These are phyloP conservation scores for Notodonta ziczac DNA, from an alignment of 2,888 invertebrate genomes.

Conservation along the genomic window DNA sequence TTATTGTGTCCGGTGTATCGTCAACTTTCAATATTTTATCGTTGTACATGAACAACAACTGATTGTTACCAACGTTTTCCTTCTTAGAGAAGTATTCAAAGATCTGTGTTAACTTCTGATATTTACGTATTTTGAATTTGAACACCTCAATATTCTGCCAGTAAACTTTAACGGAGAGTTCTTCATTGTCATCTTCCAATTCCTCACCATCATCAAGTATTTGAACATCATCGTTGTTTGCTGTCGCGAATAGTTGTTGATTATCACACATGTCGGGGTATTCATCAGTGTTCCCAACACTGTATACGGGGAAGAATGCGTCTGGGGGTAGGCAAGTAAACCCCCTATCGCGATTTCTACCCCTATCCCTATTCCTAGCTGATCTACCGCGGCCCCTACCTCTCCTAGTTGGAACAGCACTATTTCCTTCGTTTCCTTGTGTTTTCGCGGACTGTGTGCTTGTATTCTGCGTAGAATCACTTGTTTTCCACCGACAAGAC, in stretches of 20 bases:
- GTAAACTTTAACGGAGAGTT: conserved; percentile 73
- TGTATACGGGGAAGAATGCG: conserved; percentile 48
- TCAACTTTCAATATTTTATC: conserved; percentile 63
- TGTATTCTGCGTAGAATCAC: conserved; percentile 20
- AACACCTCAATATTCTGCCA: conserved; percentile 72
- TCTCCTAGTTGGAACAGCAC: background rate
- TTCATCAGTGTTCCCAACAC: conserved; percentile 67
- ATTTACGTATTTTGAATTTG: conserved; percentile 67
- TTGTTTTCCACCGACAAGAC: conserved; percentile 16
- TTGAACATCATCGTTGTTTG: conserved; percentile 31
- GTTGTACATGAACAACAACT: conserved; percentile 69
- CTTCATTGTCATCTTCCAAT: conserved; percentile 65
- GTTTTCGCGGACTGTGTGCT: background rate
- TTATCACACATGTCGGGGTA: conserved; percentile 60
- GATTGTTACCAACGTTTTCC: conserved; percentile 59
- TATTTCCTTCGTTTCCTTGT: conserved; percentile 1
- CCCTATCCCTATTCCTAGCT: conserved; percentile 11
- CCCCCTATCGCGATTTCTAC: conserved; percentile 21
- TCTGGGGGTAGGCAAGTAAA: background rate
- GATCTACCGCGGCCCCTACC: background rate
- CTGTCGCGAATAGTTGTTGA: conserved; percentile 54
- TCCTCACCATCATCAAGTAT: conserved; percentile 4
- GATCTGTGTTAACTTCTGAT: conserved; percentile 68
- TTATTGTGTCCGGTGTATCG: conserved; percentile 72
- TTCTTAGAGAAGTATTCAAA: conserved; percentile 66